phyloP scores from a whole-genome alignment of 2,888 invertebrate genomes.

The Drosophila silvestris region DNA sequence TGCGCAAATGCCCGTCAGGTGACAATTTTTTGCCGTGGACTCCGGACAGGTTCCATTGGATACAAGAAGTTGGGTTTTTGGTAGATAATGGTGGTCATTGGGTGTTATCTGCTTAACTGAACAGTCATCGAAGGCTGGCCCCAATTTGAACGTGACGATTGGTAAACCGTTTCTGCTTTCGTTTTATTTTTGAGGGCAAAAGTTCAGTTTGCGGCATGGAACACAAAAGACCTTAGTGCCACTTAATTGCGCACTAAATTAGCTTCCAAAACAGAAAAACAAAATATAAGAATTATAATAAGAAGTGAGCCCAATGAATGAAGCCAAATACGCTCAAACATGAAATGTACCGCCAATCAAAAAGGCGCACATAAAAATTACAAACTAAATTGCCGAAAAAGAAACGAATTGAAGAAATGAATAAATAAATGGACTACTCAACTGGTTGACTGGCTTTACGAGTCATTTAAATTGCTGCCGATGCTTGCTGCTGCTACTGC shows the following conservation, averaged over 20 bases:
- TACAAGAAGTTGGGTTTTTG: conserved; percentile 31
- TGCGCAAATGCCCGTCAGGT: conserved; percentile 60
- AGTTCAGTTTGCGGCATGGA: conserved; percentile 72
- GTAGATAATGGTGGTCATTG: conserved; percentile 3
- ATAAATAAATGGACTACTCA: conserved; percentile 53
- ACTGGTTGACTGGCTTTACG: conserved; percentile 49
- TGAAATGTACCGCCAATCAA: conserved; percentile 77
- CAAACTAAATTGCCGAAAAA: conserved; percentile 73
- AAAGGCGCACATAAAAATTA: conserved; percentile 77
- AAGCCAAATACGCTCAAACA: conserved; percentile 38
- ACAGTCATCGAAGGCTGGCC: conserved; percentile 51
- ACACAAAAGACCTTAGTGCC: conserved; percentile 64
- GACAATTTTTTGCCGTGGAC: conserved; percentile 60
- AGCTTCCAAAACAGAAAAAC: conserved; percentile 37
- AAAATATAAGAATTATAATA: conserved; percentile 14
- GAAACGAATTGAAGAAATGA: conserved; percentile 48
- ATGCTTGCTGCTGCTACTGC: background rate
- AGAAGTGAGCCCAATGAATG: conserved; percentile 33
- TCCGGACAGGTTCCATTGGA: conserved; percentile 56
- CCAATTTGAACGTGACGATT: conserved; percentile 56
- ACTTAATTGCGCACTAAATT: conserved; percentile 81
- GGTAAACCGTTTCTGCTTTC: conserved; percentile 18
- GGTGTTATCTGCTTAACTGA: conserved; percentile 64
- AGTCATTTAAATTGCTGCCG: conserved; percentile 32
- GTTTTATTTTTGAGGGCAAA: conserved; percentile 37